Conservation (phyloP, 2,113 vertebrate genomes). For the Albula glossodonta region DNA sequence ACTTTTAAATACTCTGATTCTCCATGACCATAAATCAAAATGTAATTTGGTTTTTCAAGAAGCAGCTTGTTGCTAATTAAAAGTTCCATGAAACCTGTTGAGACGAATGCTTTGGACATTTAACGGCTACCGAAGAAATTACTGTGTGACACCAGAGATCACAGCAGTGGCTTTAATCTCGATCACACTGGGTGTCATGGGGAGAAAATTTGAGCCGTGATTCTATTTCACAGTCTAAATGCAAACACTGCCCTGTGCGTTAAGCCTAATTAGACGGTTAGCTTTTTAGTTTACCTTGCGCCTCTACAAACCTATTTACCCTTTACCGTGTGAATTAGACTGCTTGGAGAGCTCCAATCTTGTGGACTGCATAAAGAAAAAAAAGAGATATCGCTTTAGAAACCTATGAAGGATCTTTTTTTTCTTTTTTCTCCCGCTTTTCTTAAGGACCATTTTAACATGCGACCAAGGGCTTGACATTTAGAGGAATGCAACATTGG, state of each 20-base stretch:
- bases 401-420: neutral
- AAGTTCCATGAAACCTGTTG: constrained; percentile 22
- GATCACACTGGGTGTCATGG: constrained; percentile 36
- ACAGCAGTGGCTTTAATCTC: constrained; percentile 27
- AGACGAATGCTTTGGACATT: neutral
- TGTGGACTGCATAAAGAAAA: neutral
- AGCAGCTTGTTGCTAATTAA: constrained; percentile 30
- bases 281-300: constrained; percentile 41
- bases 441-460: constrained; percentile 11
- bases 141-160: neutral
- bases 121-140: constrained; percentile 5
- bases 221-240: constrained; percentile 37
- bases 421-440: neutral
- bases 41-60: too few species aligned
- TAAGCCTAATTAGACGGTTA: constrained; percentile 19
- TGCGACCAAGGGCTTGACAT: constrained; percentile 33
- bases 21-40: too few species aligned
- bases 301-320: constrained; percentile 29
- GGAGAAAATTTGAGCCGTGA: constrained; percentile 40
- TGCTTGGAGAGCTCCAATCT: constrained; percentile 1
- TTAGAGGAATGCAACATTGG: constrained; percentile 42
- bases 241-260: constrained; percentile 12
- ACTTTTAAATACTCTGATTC: too few species aligned
- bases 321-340: constrained; percentile 9
- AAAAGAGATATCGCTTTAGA: constrained; percentile 35